Evolutionary conservation across 30 jellyfish, hydroid and myxozoan species (phyloP).

Genomic region (Cassiopea andromeda): DNA sequence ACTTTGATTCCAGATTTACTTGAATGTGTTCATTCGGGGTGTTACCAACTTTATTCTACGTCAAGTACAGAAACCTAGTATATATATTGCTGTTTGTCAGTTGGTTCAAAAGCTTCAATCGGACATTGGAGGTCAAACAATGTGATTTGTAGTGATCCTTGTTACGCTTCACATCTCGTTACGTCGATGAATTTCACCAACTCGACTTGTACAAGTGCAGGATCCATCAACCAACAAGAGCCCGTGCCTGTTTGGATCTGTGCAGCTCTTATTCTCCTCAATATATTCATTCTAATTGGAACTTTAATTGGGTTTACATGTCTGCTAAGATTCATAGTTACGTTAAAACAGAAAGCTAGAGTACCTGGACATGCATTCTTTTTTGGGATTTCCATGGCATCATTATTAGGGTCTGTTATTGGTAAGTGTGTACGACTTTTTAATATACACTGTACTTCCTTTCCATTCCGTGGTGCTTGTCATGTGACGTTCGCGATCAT

Average conservation of each 20-base stretch:
- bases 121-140: too few species aligned
- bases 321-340: conserved; percentile 15
- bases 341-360: conserved; percentile 2
- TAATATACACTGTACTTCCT: neutral
- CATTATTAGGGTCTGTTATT: conserved; percentile 21
- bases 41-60: too few species aligned
- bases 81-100: too few species aligned
- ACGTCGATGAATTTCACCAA: neutral
- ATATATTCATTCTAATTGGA: neutral
- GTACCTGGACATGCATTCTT: conserved; percentile 17
- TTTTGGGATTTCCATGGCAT: conserved; percentile 23
- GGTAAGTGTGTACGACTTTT: conserved; percentile 25
- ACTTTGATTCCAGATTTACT: too few species aligned
- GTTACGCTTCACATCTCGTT: neutral
- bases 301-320: neutral
- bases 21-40: too few species aligned
- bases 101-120: too few species aligned
- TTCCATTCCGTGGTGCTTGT: neutral
- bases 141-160: neutral
- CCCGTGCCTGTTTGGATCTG: conserved; percentile 14
- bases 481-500: too few species aligned
- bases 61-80: too few species aligned
- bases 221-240: neutral
- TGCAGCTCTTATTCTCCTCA: neutral
- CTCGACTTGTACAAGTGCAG: neutral